phyloP scores from a whole-genome alignment of 1,140 invertebrate genomes.

The Platyura marginata region DNA sequence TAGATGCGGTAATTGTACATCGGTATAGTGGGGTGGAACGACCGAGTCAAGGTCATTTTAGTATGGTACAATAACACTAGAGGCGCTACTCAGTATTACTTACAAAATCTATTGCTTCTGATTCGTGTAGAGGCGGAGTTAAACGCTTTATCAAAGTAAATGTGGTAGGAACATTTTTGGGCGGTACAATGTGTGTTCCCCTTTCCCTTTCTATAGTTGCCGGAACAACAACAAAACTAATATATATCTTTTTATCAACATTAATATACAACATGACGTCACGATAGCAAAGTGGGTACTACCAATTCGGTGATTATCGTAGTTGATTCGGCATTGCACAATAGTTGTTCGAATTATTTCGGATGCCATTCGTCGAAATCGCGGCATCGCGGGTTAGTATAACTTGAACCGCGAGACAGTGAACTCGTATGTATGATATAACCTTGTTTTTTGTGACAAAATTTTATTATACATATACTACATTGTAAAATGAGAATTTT shows the following conservation, averaged over 20 bases:
- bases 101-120: background rate
- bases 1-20: too few species aligned
- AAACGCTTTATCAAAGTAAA: background rate
- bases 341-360: background rate
- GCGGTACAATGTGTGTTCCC: background rate
- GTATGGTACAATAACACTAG: background rate
- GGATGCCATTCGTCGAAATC: too few species aligned
- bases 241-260: background rate
- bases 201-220: background rate
- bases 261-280: background rate
- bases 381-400: background rate
- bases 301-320: background rate
- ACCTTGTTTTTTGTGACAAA: background rate
- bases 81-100: background rate
- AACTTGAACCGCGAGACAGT: background rate
- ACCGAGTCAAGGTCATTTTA: background rate
- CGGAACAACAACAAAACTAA: background rate
- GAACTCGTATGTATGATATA: background rate
- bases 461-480: background rate
- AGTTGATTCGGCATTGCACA: background rate
- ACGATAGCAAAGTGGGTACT: background rate
- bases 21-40: background rate
- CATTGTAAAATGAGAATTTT: too few species aligned
- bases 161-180: background rate
- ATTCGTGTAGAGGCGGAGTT: background rate